phyloP scores from a whole-genome alignment of 2,797 vertebrate genomes.

The Octomys mimax region DNA sequence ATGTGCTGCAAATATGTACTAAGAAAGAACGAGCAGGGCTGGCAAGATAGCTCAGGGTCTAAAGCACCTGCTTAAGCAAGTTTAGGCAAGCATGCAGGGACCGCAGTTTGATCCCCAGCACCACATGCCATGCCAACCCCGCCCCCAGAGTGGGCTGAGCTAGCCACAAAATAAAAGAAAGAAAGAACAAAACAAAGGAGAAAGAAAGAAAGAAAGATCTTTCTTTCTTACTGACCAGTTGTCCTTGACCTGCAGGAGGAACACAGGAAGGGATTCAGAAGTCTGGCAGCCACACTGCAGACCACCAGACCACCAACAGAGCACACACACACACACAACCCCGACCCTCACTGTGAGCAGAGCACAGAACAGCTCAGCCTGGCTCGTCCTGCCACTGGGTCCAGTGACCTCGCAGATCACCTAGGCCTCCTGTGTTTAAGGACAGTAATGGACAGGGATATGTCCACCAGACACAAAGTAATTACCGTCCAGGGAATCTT shows the following conservation, averaged over 20 bases:
- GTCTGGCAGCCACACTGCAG: background rate
- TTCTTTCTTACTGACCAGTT: background rate
- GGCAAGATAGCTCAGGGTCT: too few relatives aligned
- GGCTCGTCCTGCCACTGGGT: background rate
- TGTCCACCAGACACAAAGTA: background rate
- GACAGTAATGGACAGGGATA: background rate
- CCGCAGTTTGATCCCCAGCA: too few relatives aligned
- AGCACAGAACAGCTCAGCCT: background rate
- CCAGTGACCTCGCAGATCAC: background rate
- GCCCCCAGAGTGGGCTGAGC: too few relatives aligned
- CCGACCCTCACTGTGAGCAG: background rate
- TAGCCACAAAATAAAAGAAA: too few relatives aligned
- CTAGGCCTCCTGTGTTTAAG: background rate
- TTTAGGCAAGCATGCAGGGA: too few relatives aligned
- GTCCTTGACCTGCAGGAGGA: background rate
- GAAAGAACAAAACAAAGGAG: too few relatives aligned
- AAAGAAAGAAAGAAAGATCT: background rate
- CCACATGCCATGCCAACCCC: too few relatives aligned
- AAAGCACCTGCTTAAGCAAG: too few relatives aligned
- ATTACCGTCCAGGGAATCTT: background rate
- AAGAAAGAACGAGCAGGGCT: background rate
- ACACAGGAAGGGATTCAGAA: background rate
- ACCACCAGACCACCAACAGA: background rate
- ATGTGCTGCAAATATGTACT: background rate
- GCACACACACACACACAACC: background rate